Evolutionary conservation across 2,888 invertebrate species (phyloP).

Genomic region (Drosophila emarginata): DNA sequence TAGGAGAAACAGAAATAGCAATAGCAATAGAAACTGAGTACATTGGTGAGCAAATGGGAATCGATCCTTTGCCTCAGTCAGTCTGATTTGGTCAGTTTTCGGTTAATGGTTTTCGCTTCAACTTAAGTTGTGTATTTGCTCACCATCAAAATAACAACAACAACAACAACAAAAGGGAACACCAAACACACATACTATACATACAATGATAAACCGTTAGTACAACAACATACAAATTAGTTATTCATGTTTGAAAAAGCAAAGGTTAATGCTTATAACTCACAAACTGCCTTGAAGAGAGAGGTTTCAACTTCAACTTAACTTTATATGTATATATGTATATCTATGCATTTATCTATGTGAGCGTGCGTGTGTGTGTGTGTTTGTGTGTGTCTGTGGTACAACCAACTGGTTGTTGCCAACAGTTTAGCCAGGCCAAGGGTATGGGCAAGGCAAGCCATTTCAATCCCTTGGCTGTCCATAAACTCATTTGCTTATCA

Average conservation of each 20-base stretch:
- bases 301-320: not conserved
- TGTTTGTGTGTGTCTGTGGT: too few species aligned
- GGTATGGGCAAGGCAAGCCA: not conserved
- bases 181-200: too few species aligned
- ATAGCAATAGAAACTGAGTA: too few species aligned
- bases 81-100: constrained; percentile 19
- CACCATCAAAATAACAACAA: too few species aligned
- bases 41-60: not conserved
- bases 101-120: not conserved
- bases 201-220: too few species aligned
- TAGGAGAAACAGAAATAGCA: too few species aligned
- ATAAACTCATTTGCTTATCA: constrained; percentile 75
- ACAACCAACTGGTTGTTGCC: not conserved
- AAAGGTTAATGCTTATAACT: constrained; percentile 6
- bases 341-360: too few species aligned
- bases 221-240: constrained; percentile 1
- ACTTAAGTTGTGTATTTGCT: not conserved
- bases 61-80: constrained; percentile 18
- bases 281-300: not conserved
- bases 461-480: constrained; percentile 49
- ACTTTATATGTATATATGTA: not conserved
- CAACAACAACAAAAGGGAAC: too few species aligned
- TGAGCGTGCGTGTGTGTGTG: too few species aligned
- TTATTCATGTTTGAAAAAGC: not conserved
- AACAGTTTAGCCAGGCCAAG: not conserved